Conservation (phyloP, 2,113 vertebrate species). For the Etheostoma cragini region DNA sequence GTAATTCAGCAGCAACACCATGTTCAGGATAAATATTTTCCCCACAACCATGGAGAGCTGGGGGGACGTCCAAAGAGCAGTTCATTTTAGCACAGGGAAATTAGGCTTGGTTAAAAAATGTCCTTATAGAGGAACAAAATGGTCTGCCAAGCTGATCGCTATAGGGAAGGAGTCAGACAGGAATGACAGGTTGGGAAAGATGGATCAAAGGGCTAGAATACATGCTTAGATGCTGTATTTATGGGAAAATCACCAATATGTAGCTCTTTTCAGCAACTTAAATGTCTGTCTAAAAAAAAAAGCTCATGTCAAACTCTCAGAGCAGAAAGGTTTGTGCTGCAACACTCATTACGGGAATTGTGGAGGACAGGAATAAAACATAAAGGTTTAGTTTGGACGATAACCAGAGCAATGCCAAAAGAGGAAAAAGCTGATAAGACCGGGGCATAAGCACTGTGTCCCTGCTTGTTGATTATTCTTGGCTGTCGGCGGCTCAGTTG, state of each 20-base stretch:
- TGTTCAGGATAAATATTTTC: constrained; percentile 63
- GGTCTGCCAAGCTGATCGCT: constrained; percentile 41
- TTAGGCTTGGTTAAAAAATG: constrained; percentile 54
- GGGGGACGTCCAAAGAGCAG: constrained; percentile 31
- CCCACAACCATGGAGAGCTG: constrained; percentile 39
- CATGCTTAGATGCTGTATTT: constrained; percentile 14
- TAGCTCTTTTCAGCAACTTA: neutral
- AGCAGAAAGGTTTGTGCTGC: constrained; percentile 8
- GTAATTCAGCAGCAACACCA: constrained; percentile 35
- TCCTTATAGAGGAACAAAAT: constrained; percentile 64
- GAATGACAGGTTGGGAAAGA: constrained; percentile 21
- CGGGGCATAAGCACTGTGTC: constrained; percentile 15
- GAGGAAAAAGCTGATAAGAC: constrained; percentile 56
- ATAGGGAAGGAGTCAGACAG: constrained; percentile 24
- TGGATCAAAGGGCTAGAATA: neutral
- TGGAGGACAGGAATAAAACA: constrained; percentile 9
- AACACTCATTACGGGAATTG: constrained; percentile 1
- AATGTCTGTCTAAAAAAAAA: neutral
- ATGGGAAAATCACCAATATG: constrained; percentile 14
- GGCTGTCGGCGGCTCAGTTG: constrained; percentile 18
- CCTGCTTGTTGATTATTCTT: constrained; percentile 25
- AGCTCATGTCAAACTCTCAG: neutral
- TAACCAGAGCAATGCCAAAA: constrained; percentile 52
- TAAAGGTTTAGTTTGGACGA: constrained; percentile 29
- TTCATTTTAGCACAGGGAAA: constrained; percentile 54